Percentiles rank a stretch among this genome's conserved stretches.
Conservation (phyloP, 23 tunicate genomes). For the Pegea sp. region DNA sequence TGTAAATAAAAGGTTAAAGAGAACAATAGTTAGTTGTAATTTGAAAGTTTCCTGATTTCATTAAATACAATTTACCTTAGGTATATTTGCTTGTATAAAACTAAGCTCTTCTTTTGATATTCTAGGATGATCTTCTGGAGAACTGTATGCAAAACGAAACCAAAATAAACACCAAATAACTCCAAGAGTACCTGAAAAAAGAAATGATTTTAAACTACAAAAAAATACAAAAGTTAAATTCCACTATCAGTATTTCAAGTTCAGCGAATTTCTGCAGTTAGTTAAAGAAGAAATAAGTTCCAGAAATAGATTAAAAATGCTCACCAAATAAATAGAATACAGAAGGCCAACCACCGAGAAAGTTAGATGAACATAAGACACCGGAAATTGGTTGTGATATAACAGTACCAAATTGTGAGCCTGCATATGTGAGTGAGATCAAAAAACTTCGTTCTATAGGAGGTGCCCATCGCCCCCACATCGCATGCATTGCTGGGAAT, state of each 20-base stretch:
- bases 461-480: conserved; percentile 98
- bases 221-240: not conserved
- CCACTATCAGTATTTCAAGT: not conserved
- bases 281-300: not conserved
- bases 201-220: not conserved
- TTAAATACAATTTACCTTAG: conserved; percentile 7
- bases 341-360: conserved; percentile 96
- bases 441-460: conserved; percentile 66
- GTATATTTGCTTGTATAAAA: conserved; percentile 8
- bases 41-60: too few species aligned
- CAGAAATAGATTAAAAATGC: conserved; percentile 1
- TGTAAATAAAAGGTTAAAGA: not conserved
- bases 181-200: conserved; percentile 10
- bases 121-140: conserved; percentile 18
- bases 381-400: conserved; percentile 84
- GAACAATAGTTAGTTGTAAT: too few species aligned
- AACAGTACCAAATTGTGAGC: conserved; percentile 80
- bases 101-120: conserved; percentile 5
- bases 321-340: conserved; percentile 88
- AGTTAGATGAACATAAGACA: conserved; percentile 33
- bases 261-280: too few species aligned
- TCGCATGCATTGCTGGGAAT: conserved; percentile 92
- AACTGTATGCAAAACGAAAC: conserved; percentile 4
- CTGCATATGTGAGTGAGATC: conserved; percentile 73
- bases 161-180: conserved; percentile 24